Base-by-base conservation (phyloP, 2,888 invertebrate genomes). In the Pandemis cinnamomeana region DNA sequence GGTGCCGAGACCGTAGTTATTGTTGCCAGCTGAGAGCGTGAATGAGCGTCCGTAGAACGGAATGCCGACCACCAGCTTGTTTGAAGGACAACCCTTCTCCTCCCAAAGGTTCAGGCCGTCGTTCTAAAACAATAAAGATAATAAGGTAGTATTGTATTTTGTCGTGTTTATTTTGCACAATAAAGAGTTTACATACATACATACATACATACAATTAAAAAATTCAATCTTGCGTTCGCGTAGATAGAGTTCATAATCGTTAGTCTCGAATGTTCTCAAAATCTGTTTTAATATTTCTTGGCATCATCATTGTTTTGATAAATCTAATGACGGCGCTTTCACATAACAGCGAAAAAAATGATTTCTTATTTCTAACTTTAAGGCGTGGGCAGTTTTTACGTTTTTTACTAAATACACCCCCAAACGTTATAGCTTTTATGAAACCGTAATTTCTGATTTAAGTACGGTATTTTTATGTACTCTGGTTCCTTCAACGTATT, bases 41-140 rank as follows among this genome's bases (percentile, higher is more conserved):
- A 96, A 98, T 1, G 97, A 96, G 70, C 98, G 95, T 0, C 98
- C 98, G 87, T 98, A 98, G 92, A 98, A 98, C 0, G 98, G 98
- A 69, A 98, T 95, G 15, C 98, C 98, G 2, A 98, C 97, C 0
- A 98, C 96, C 55, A 98, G 91, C 89, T 98, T 98, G 87, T 98
- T 97, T 1, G 97, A 96, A 0, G 97, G 97, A 79, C 98, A 98
- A 2, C 98, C 98, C 92, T 97, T 97, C 80, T 97, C 96, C 79
- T 97, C 98, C 98, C 98, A 98, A 20, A 98, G 91, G 75, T 96
- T 95, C 15, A 98, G 94, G 44, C 98, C 98, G 83, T 98, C 98
- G 82, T 98, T 97, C 98, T 98, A 82, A 74, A 90, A n/a, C 5
- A 64, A n/a, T n/a, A n/a, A n/a, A n/a, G n/a, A n/a, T n/a, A n/a